Evolutionary conservation across 2,797 vertebrate genomes (phyloP), one percentile per base, ranked within the genome.

Genomic region (Acrossocheilus wenchowensis): DNA sequence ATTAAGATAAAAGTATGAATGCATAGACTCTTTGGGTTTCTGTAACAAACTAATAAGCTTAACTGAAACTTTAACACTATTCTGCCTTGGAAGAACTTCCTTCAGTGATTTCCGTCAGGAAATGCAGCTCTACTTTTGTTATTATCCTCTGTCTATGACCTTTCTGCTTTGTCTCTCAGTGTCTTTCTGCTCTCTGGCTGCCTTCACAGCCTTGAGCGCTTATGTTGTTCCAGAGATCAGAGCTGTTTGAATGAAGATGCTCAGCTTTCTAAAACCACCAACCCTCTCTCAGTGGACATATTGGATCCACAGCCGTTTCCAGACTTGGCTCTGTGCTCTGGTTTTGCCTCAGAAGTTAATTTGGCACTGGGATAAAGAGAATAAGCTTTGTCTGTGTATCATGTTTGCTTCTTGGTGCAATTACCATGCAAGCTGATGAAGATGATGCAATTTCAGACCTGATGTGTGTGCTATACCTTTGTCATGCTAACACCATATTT

Each of bases 301-400:
- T 82, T 71, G 66, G 79, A 82, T 82, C 81, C 85, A 86, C 36
- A 72, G 84, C 83, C 78, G 86, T 91, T 87, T 88, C 90, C 68
- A 60, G 82, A 83, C 83, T 89, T 91, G 89, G 89, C 90, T 73
- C 87, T 86, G 86, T 84, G 91, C 92, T 91, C 90, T 91, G 34
- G 71, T 87, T 82, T 78, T 87, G 89, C 92, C 89, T 88, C 80
- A 89, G 90, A 92, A 83, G 50, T 91, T 91, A 86, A 91, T 92
- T 90, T 89, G 93, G 91, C 92, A 79, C 87, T 73, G 88, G 50
- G 21, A 74, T 43, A 39, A 87, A 7, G 50, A 90, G 82, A 88
- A 41, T 81, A 68, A 69, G 69, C 86, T 66, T 74, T 52, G 64
- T 71, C 45, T 45, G 41, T 52, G 43, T 41, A 66, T 72, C 71